Evolutionary conservation across 2,113 vertebrate species (phyloP).

Genomic region (Lipophrys pholis): DNA sequence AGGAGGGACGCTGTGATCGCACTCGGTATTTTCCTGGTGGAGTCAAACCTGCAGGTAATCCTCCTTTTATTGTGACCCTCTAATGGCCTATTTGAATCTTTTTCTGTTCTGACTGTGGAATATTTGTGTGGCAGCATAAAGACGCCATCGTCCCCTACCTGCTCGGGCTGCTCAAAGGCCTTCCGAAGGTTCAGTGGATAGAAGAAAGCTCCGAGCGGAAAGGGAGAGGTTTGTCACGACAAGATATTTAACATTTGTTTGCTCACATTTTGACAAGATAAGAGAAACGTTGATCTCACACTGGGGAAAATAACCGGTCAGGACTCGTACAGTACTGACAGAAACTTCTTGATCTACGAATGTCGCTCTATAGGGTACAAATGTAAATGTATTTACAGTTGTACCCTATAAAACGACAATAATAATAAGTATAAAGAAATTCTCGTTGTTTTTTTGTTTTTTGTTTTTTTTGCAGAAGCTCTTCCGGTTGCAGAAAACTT

Average conservation of each 20-base stretch:
- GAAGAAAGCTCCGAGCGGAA: slow-evolving; percentile 94
- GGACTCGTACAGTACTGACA: too few relatives aligned
- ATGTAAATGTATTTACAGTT: too few relatives aligned
- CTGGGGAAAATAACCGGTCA: too few relatives aligned
- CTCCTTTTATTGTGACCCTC: neutral
- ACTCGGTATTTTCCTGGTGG: slow-evolving; percentile 94
- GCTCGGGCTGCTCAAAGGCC: slow-evolving; percentile 91
- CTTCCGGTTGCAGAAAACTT: slow-evolving; percentile 97
- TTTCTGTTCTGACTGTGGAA: neutral
- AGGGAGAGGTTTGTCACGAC: slow-evolving; percentile 81
- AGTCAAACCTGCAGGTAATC: slow-evolving; percentile 93
- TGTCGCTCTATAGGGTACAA: too few relatives aligned
- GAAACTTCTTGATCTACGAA: too few relatives aligned
- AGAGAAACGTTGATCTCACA: too few relatives aligned
- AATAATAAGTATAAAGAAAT: too few relatives aligned
- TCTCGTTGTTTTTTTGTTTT: neutral
- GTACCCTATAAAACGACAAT: too few relatives aligned
- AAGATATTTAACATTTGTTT: too few relatives aligned
- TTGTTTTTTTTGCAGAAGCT: slow-evolving; percentile 78
- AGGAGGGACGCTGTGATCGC: slow-evolving; percentile 96
- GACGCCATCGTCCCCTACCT: slow-evolving; percentile 93
- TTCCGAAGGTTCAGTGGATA: slow-evolving; percentile 96
- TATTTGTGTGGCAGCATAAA: slow-evolving; percentile 88
- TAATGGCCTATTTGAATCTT: neutral
- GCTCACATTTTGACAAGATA: too few relatives aligned